Percentiles rank a stretch among this genome's conserved stretches.
These are phyloP conservation scores for Cerceris rybyensis DNA, from an alignment of 2,888 invertebrate genomes.

Conservation along the genomic window DNA sequence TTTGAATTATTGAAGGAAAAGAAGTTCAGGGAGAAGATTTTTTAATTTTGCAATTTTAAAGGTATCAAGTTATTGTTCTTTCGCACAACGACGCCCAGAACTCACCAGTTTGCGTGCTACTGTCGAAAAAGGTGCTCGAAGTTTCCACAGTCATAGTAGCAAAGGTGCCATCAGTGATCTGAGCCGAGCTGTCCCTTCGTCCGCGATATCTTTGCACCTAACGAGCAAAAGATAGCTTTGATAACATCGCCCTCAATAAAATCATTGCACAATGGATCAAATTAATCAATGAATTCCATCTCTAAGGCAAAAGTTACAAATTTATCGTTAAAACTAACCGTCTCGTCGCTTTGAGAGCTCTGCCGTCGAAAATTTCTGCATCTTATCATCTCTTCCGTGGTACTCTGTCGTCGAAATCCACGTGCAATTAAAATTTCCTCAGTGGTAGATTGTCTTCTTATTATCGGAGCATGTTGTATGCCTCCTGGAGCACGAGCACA, in stretches of 20 bases:
- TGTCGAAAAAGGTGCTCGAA: conserved; percentile 95
- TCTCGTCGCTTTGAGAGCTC: conserved; percentile 94
- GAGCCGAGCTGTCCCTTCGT: conserved; percentile 92
- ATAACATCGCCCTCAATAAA: no score
- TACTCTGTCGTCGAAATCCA: conserved; percentile 94
- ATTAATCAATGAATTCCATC: not conserved
- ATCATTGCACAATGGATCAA: no score
- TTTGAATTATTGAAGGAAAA: not conserved
- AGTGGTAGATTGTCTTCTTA: conserved; percentile 93
- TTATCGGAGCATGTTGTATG: conserved; percentile 84
- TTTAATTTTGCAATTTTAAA: not conserved
- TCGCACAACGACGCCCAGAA: conserved; percentile 50
- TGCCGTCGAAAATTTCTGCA: conserved; percentile 95
- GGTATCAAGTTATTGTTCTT: not conserved
- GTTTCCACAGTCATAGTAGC: conserved; percentile 97
- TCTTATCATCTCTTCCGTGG: conserved; percentile 96
- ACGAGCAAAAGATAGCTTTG: not conserved
- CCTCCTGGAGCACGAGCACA: conserved; percentile 84
- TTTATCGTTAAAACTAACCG: conserved; percentile 68
- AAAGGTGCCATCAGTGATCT: conserved; percentile 95
- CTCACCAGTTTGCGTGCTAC: conserved; percentile 96
- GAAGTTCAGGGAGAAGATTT: not conserved
- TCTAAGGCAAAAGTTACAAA: not conserved
- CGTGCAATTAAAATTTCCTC: conserved; percentile 95
- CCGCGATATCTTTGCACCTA: conserved; percentile 84